Evolutionary conservation across 2,797 vertebrate species (phyloP), one percentile per base, ranked within the genome.

Genomic region (Galago senegalensis): DNA sequence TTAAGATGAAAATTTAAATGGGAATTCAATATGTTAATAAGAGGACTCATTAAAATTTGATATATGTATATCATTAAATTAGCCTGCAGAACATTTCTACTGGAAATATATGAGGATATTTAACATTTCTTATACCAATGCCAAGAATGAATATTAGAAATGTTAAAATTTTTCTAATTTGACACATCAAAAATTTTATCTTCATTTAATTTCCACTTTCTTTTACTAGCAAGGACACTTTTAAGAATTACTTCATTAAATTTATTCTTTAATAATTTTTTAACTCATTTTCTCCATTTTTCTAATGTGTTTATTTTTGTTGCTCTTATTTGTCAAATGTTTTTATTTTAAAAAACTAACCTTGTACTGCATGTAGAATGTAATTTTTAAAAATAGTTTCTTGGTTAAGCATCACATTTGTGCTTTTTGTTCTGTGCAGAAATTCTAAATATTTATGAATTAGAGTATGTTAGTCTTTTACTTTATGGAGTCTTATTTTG

Each of bases 361-460:
- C 34, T 90, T 60, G 43, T 29, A 5, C 77, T 23, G 25, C 53
- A 79, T 31, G 27, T 27, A 40, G 9, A 70, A 63, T 34, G 31
- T 70, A 61, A 63, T 86, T 67, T 25, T 56, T 18, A 79, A 49
- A 49, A 49, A 49, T 7, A 85, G n/a, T 84, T 79, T 84, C 27
- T 60, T 67, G 63, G 63, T 82, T 75, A 46, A 65, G 63, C 53
- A 72, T 29, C 27, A 79, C 61, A 80, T 56, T 90, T 91, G 31
- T 25, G 34, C 8, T 63, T 87, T 46, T 87, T 85, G 11, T 31
- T 31, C 53, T 29, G 37, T 75, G 43, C 7, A 21, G 43, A 60
- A 29, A 37, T 67, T 84, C 53, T 84, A 89, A 72, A 79, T 40
- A 84, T 91, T 91, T 72, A 43, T 61, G 14, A 65, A 79, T 85